Base-by-base conservation (phyloP, 2,888 invertebrate species). In the Pterostichus niger region DNA sequence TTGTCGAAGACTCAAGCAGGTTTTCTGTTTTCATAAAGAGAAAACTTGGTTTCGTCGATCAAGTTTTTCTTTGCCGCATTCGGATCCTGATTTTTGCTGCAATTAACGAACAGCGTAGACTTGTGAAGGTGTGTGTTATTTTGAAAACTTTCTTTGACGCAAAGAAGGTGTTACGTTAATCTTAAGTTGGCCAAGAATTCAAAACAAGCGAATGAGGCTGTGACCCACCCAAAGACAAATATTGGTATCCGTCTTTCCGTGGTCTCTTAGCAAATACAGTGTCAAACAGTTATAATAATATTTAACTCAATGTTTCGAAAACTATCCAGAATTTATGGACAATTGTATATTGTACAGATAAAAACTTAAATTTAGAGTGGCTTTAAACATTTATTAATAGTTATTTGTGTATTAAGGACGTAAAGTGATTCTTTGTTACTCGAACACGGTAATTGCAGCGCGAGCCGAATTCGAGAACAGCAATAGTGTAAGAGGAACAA, bases 1-100 rank as follows among this genome's bases (percentile, higher is more conserved):
- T 71, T 44, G 68, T 68, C 13, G 68, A 71, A 71, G 40, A 44
- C 6, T 40, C 13, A 10, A 44, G 15, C 68, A 44, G 68, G 68
- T 71, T 71, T 71, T 71, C 68, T 40, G 68, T 71, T 71, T 71
- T 71, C 68, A 44, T 71, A 44, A 71, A 71, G 68, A 71, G 68
- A 71, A 71, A 71, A 71, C 68, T 46, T 17, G 64, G 64, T 64
- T 35, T 11, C 52, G 52, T n/a, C 52, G 17, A 71, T 71, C 68
- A 71, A 71, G 68, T 71, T 71, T 71, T 71, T 71, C 68, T 44
- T 15, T 13, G 6, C 6, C 49, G 44, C 11, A 11, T 44, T 56
- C 56, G 10, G 56, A 56, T 56, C 24, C 56, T 17, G 17, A 56
- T 56, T 56, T 56, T 56, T 17, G 56, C 10, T 56, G 56, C 9